These are phyloP conservation scores for Chelonia mydas DNA, from an alignment of 2,797 vertebrate species.

Conservation along the genomic window DNA sequence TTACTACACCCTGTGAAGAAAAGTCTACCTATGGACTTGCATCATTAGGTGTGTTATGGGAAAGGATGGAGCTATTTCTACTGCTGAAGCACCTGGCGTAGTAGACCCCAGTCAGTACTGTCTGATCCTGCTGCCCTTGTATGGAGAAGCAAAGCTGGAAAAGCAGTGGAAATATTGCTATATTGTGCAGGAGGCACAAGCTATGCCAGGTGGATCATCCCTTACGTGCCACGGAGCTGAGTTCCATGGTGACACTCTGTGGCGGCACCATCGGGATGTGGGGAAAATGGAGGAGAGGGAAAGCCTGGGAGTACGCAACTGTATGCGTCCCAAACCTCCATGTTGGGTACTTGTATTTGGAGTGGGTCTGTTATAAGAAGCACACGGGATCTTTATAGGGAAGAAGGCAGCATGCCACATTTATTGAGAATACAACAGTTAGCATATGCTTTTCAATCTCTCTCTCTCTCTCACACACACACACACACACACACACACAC, in stretches of 20 bases:
- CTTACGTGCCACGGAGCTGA: background rate
- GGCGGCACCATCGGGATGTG: fast-evolving
- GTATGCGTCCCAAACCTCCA: background rate
- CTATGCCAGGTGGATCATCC: background rate
- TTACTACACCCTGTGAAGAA: background rate
- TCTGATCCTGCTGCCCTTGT: background rate
- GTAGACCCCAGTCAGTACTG: background rate
- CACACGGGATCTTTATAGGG: too few relatives aligned
- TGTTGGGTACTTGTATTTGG: background rate
- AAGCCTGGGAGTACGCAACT: background rate
- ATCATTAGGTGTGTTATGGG: background rate
- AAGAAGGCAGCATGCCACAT: too few relatives aligned
- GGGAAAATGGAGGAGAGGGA: background rate
- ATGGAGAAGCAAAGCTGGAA: background rate
- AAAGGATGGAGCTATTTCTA: background rate
- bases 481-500: too few relatives aligned
- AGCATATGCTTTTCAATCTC: too few relatives aligned
- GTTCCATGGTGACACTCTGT: background rate
- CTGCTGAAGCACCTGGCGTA: background rate
- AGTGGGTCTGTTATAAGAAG: background rate
- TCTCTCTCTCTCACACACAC: too few relatives aligned
- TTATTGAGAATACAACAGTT: too few relatives aligned
- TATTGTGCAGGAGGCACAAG: background rate
- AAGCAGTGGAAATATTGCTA: background rate
- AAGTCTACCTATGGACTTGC: background rate